Conservation (phyloP, 2,888 invertebrate genomes). For the Pardosa pseudoannulata region DNA sequence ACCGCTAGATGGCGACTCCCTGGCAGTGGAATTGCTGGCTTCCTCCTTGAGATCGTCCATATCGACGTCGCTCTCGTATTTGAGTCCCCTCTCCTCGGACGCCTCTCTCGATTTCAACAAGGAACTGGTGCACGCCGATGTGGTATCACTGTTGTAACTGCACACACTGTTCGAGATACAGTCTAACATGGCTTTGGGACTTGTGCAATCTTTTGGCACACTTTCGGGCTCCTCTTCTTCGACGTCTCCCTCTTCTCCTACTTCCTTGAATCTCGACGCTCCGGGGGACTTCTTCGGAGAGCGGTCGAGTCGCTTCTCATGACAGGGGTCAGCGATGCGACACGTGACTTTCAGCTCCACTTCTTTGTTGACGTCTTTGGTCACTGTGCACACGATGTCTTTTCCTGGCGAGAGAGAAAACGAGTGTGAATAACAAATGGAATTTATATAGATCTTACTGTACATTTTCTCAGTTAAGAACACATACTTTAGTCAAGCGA, state of each 20-base stretch:
- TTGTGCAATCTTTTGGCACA: slow-evolving; percentile 12
- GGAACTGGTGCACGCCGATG: neutral
- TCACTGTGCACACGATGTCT: slow-evolving; percentile 60
- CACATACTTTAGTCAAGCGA: no score
- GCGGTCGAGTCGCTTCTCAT: slow-evolving; percentile 2
- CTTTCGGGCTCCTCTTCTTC: neutral
- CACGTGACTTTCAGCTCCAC: slow-evolving; percentile 68
- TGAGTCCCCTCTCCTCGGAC: neutral
- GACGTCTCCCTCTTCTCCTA: neutral
- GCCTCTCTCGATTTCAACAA: neutral
- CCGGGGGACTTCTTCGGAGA: neutral
- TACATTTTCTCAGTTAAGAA: no score
- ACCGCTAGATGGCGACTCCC: slow-evolving; percentile 55
- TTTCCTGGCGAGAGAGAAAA: slow-evolving; percentile 25
- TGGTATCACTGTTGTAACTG: neutral
- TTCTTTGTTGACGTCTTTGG: slow-evolving; percentile 70
- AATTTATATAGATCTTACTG: no score
- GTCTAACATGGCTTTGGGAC: slow-evolving; percentile 25
- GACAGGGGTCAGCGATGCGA: slow-evolving; percentile 34
- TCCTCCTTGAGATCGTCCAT: slow-evolving; percentile 14
- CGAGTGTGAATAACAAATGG: no score
- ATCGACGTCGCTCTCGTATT: slow-evolving; percentile 33
- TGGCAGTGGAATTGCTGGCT: slow-evolving; percentile 17
- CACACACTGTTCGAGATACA: slow-evolving; percentile 5
- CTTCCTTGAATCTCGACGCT: neutral